Evolutionary conservation across 2,113 vertebrate genomes (phyloP).

Genomic region (Sporophila hypoxantha): DNA sequence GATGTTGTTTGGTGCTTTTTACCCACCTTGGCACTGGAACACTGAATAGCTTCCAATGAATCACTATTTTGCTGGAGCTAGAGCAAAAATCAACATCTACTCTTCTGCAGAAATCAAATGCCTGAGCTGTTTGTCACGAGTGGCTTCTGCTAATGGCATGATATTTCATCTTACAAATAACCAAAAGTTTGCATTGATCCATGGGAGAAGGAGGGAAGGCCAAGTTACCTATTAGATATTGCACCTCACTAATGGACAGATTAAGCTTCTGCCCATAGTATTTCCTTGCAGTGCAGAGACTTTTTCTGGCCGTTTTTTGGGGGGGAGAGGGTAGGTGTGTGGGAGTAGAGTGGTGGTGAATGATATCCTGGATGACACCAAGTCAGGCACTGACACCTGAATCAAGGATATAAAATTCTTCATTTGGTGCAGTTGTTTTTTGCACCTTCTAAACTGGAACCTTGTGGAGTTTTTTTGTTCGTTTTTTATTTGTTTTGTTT

Average conservation of each 20-base stretch:
- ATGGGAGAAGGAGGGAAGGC: neutral
- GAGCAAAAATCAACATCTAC: neutral
- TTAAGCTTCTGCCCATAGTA: neutral
- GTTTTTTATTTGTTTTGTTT: too few species aligned
- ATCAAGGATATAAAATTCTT: neutral
- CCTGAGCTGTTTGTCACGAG: neutral
- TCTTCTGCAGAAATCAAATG: neutral
- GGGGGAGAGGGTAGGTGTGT: rapidly evolving
- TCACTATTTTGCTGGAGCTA: neutral
- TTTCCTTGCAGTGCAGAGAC: neutral
- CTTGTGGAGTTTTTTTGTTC: neutral
- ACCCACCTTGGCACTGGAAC: neutral
- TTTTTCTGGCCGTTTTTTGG: neutral
- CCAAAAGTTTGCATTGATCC: neutral
- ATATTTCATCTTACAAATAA: neutral
- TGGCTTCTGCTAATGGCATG: neutral
- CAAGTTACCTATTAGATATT: neutral
- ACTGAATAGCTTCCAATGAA: neutral
- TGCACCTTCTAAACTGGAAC: neutral
- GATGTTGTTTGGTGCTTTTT: neutral
- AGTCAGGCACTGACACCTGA: neutral
- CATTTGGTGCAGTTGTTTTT: neutral
- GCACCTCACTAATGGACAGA: neutral
- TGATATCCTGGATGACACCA: neutral
- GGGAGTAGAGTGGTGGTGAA: neutral